Percentiles rank a stretch among this genome's conserved stretches.
phyloP scores from a whole-genome alignment of 2,797 vertebrate species.

The Pelodytes ibericus region DNA sequence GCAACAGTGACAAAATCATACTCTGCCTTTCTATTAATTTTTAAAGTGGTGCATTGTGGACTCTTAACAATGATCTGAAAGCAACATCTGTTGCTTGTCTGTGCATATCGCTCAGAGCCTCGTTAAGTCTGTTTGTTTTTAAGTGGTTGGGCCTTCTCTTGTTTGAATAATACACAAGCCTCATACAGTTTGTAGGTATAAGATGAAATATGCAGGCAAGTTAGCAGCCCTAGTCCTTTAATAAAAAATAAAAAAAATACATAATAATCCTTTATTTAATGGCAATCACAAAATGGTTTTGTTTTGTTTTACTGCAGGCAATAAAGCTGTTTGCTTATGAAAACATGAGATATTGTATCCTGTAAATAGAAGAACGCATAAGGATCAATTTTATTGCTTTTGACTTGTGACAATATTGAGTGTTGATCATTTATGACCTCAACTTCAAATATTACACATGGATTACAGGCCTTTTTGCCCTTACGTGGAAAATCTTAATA shows the following conservation, averaged over 20 bases:
- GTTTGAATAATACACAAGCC: conserved; percentile 58
- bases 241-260: conserved; percentile 33
- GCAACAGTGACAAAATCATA: conserved; percentile 58
- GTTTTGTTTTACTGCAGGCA: conserved; percentile 15
- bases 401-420: no score
- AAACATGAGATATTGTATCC: conserved; percentile 2
- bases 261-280: conserved; percentile 38
- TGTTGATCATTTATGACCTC: no score
- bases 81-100: conserved; percentile 69
- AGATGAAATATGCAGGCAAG: conserved; percentile 55
- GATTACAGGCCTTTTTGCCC: no score
- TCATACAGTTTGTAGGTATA: conserved; percentile 41
- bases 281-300: conserved; percentile 29
- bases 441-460: no score
- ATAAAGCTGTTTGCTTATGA: conserved; percentile 31
- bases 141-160: conserved; percentile 52
- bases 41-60: conserved; percentile 67
- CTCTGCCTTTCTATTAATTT: conserved; percentile 66
- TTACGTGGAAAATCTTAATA: no score
- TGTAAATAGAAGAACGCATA: no score
- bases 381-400: no score
- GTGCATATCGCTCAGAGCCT: conserved; percentile 45
- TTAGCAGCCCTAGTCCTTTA: conserved; percentile 33
- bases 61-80: conserved; percentile 63
- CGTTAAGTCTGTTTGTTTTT: conserved; percentile 62